Base-by-base conservation (phyloP, 2,113 vertebrate species). In the Cephalopholis sonnerati region DNA sequence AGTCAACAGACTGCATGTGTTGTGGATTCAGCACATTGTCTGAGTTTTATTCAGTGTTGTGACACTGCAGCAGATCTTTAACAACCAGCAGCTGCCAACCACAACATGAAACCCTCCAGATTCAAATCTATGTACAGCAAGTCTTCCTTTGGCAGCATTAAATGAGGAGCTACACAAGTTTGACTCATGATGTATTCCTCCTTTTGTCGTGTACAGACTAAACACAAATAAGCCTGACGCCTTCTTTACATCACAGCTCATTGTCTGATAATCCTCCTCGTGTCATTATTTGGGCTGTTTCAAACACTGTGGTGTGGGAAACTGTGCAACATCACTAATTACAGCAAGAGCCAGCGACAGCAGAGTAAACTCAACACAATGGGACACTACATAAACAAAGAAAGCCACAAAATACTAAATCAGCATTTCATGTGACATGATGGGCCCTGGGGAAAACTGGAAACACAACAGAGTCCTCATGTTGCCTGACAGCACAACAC, bases 281-380 rank as follows among this genome's bases (percentile, higher is more conserved):
- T 58, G 25, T 79, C 61, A 79, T 88, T 70, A 79, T 57, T 72
- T 22, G 65, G 75, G 24, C 62, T n/a, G 29, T 66, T 82, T 85
- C 51, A 89, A 76, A 86, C 2, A 44, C 55, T 50, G 78, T 24
- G 65, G 69, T 84, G 68, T 79, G 77, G 85, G 77, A 81, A 87
- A 81, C 71, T 53, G 48, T 12, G 70, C 17, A 54, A 53, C 84
- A 87, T 81, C 72, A 50, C 51, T 71, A 88, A 85, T 89, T 86
- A 88, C 62, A 84, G 75, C 6, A 17, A 77, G 41, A 72, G 44
- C 57, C 72, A 50, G 50, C 18, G 58, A 74, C 70, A 73, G 25
- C 46, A 86, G 67, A 79, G 61, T 17, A 24, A 77, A 66, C 39
- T 39, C 75, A 51, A 82, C 79, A 87, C 87, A 88, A 74, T 53